phyloP scores from a whole-genome alignment of 2,888 invertebrate genomes.

The Pandemis heparana region DNA sequence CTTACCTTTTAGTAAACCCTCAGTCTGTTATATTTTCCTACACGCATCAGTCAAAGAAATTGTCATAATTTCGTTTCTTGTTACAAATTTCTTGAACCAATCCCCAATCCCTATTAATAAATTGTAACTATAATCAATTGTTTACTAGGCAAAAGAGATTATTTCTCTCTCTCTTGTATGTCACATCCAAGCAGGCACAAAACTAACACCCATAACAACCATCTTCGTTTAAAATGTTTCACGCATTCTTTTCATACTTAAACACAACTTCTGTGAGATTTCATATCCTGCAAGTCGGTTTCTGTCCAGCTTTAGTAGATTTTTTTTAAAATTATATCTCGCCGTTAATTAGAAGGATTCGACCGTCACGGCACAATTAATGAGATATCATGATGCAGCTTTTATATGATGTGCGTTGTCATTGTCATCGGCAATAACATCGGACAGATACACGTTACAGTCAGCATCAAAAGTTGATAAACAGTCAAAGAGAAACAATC shows the following conservation, averaged over 20 bases:
- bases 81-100: neutral
- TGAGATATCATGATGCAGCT: too few species aligned
- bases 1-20: slow-evolving; percentile 6
- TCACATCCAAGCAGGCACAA: neutral
- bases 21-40: slow-evolving; percentile 26
- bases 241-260: neutral
- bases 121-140: neutral
- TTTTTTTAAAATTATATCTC: too few species aligned
- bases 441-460: too few species aligned
- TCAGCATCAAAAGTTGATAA: too few species aligned
- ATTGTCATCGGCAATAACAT: too few species aligned
- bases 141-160: slow-evolving; percentile 1
- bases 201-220: neutral
- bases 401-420: too few species aligned
- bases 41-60: neutral
- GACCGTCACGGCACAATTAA: too few species aligned
- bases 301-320: too few species aligned
- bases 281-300: neutral
- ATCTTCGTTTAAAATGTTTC: neutral
- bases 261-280: neutral
- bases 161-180: neutral
- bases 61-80: neutral
- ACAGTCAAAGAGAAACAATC: too few species aligned
- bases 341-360: too few species aligned
- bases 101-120: neutral